Base-by-base conservation (phyloP, 2,113 vertebrate genomes). In the Hydrochoerus hydrochaeris region DNA sequence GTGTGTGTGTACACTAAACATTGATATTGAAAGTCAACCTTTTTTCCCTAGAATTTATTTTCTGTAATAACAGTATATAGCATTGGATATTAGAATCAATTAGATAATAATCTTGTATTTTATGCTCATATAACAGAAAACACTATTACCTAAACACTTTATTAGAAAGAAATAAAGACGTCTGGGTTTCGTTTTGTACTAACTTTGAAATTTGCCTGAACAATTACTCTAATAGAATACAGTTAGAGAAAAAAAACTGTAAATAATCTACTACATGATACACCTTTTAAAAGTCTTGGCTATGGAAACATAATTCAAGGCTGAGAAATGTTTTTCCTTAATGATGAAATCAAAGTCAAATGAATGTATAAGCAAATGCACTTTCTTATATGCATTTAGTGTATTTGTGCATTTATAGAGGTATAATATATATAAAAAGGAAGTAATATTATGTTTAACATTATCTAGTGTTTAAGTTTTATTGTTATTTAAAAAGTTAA, bases 241-340 rank as follows among this genome's bases (percentile, higher is more conserved):
- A 85, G 82, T 52, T 20, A 54, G 54, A 54, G 16, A 94, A 7
- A 54, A 3, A 52, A 0, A 95, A 97, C 85, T 88, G 32, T 30
- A 95, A 96, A 95, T 85, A 90, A 82, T 92, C 73, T 60, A 96
- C 96, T 85, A 85, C 0, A 35, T 8, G 73, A 41, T 6, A 58
- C 22, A 83, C 86, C 8, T 96, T 84, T 95, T 85, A 41, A 96
- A 98, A 94, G 8, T 30, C 2, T 92, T 60, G 80, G 22, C 94
- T 38, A 90, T 5, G 28, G 20, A 14, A 93, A 95, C 69, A 91
- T 69, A 90, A 94, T 90, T 88, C 10, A 90, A 62, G 8, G 52
- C 94, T 95, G 95, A 95, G 46, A 44, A 91, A 7, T 91, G 30
- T 80, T 38, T 97, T 96, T 69, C 88, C 35, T 57, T 96, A 97